Evolutionary conservation across 2,113 vertebrate species (phyloP), one percentile per base, ranked within the genome.

Genomic region (Myrmophylax atrothorax): DNA sequence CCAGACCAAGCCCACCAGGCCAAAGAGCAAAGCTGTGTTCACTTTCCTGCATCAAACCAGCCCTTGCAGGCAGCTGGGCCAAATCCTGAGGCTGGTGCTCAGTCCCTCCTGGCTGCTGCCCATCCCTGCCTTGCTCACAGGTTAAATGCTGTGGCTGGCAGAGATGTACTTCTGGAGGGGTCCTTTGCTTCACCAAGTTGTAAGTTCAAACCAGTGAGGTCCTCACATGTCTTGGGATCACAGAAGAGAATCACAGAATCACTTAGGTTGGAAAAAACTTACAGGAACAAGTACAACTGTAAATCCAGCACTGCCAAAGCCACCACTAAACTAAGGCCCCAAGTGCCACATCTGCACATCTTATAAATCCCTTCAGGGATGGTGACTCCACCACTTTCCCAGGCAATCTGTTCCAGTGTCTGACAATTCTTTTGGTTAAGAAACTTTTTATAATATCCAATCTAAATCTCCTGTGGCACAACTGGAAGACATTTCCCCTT

Each of bases 211-310:
- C 2, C 29, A 10, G 18, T 12, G 20, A 84, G 46, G 22, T 67
- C 29, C 33, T 60, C 2, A 1, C 40, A 33, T 6, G 5, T 38
- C 2, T 52, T 35, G 35, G n/a, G 56, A 59, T 59, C 56, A 59
- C 8, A 6, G 29, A 53, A 19, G 14, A 68, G 28, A 14, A 22
- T 38, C 33, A 52, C 38, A 29, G n/a, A 19, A 29, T 10, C 38
- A 60, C 25, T 40, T 22, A 18, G 16, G 46, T 2, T 46, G 62
- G 53, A 35, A 68, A 50, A 55, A 20, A 40, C 3, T 9, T 3
- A 0, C 7, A 28, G 47, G 35, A 42, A 35, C n/a, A 31, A n/a
- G 38, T 12, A 28, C 53, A 60, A 0, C 16, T 22, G 3, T 26
- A 47, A 55, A 68, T 14, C 14, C 46, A 62, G 78, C 33, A 14